Evolutionary conservation across 1,140 invertebrate genomes (phyloP).

Genomic region (Drosophila pallidifrons): DNA sequence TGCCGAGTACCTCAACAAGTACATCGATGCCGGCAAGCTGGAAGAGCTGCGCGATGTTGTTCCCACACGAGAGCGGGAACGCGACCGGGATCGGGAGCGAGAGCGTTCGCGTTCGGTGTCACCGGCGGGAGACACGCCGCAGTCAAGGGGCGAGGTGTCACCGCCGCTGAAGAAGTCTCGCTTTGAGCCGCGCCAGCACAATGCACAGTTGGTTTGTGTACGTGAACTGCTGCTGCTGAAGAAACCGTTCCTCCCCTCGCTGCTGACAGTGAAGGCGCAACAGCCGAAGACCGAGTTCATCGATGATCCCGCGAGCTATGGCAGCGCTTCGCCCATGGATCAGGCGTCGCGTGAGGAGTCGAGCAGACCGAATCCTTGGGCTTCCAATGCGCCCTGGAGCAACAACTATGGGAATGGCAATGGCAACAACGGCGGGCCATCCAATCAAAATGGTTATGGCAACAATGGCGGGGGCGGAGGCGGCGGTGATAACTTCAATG

Average conservation of each 20-base stretch:
- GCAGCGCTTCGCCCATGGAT: conserved; percentile 53
- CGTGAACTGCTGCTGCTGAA: conserved; percentile 72
- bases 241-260: conserved; percentile 75
- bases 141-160: conserved; percentile 53
- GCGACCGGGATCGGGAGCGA: conserved; percentile 85
- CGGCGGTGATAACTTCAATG: conserved; percentile 57
- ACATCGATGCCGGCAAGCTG: conserved; percentile 91
- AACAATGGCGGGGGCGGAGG: conserved; percentile 43
- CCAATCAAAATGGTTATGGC: conserved; percentile 71
- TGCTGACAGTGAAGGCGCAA: conserved; percentile 68
- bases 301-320: conserved; percentile 52
- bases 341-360: conserved; percentile 41
- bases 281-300: conserved; percentile 68
- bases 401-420: conserved; percentile 67
- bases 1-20: conserved; percentile 90
- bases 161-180: conserved; percentile 77
- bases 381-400: conserved; percentile 61
- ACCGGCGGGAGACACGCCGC: conserved; percentile 67
- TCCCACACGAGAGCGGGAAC: conserved; percentile 86
- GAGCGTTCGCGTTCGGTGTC: conserved; percentile 85
- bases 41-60: conserved; percentile 92
- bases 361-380: conserved; percentile 75
- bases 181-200: conserved; percentile 74
- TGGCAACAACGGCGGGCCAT: conserved; percentile 34
- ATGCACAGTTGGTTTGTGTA: conserved; percentile 77